Percentiles rank a stretch among this genome's conserved stretches.
Evolutionary conservation across 2,888 invertebrate species (phyloP).

Genomic region (Habrosyne pyritoides): DNA sequence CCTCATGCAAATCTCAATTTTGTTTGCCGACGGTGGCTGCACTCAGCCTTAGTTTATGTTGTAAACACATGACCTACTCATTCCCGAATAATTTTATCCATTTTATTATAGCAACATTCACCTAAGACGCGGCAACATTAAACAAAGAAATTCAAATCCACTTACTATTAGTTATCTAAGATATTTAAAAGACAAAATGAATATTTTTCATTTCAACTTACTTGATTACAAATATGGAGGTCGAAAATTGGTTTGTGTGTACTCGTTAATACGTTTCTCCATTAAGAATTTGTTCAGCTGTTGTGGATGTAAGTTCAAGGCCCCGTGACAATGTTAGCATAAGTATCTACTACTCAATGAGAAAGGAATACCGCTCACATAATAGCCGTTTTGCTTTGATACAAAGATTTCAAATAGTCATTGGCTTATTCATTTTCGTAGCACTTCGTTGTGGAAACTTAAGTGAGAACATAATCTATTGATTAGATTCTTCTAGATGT

Average conservation of each 20-base stretch:
- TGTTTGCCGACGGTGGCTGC: constrained; percentile 79
- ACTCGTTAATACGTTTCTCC: constrained; percentile 32
- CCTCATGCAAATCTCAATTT: constrained; percentile 78
- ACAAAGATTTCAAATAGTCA: constrained; percentile 2
- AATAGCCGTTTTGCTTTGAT: constrained; percentile 24
- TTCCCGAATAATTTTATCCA: constrained; percentile 8
- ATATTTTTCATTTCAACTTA: constrained; percentile 16
- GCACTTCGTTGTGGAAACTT: too few species aligned
- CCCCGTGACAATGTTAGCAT: constrained; percentile 52
- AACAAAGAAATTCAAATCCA: not conserved
- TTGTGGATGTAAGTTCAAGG: constrained; percentile 69
- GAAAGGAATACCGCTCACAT: constrained; percentile 41
- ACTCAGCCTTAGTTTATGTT: constrained; percentile 66
- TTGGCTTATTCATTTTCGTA: constrained; percentile 1
- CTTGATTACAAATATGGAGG: constrained; percentile 17
- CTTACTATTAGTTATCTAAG: not conserved
- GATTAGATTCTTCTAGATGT: too few species aligned
- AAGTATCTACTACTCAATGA: constrained; percentile 38
- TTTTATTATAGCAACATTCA: not conserved
- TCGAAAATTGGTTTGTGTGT: constrained; percentile 37
- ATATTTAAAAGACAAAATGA: not conserved
- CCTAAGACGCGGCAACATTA: not conserved
- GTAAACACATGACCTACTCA: constrained; percentile 47
- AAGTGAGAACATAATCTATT: too few species aligned
- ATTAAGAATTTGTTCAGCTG: constrained; percentile 64